phyloP scores from a whole-genome alignment of 2,888 invertebrate species.

The Boloria selene region DNA sequence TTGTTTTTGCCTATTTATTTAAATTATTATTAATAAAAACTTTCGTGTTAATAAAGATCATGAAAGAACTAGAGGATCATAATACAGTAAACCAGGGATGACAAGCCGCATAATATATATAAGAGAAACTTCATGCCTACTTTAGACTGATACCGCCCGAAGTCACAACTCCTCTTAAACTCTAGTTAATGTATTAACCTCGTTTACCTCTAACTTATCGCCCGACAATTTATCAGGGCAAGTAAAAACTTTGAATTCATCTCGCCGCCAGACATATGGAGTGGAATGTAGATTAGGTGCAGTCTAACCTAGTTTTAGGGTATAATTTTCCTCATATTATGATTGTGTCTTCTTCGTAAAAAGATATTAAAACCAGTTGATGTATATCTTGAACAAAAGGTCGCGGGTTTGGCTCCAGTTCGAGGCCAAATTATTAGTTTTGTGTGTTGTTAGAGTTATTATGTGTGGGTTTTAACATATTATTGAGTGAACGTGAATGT shows the following conservation, averaged over 20 bases:
- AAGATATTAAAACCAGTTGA: too few relatives aligned
- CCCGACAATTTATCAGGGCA: conserved; percentile 65
- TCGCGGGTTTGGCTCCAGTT: too few relatives aligned
- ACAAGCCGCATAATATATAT: conserved; percentile 3
- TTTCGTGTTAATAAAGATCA: too few relatives aligned
- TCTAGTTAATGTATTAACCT: conserved; percentile 76
- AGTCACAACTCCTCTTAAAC: conserved; percentile 58
- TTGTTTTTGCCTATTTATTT: too few relatives aligned
- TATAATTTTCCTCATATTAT: not conserved
- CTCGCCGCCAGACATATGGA: conserved; percentile 49
- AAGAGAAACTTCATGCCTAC: conserved; percentile 1
- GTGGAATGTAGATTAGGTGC: conserved; percentile 27
- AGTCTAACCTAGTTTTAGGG: conserved; percentile 29
- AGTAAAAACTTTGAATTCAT: conserved; percentile 69
- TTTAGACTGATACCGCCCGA: conserved; percentile 23
- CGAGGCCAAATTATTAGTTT: too few relatives aligned
- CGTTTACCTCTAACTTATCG: conserved; percentile 73
- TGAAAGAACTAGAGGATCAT: not conserved
- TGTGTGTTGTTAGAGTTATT: too few relatives aligned
- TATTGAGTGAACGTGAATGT: too few relatives aligned
- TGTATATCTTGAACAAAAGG: too few relatives aligned
- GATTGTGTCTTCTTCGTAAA: not conserved
- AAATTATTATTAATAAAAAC: too few relatives aligned
- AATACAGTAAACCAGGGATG: not conserved
- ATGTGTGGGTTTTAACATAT: too few relatives aligned